phyloP scores from a whole-genome alignment of 2,113 vertebrate species.

The Prinia subflava region DNA sequence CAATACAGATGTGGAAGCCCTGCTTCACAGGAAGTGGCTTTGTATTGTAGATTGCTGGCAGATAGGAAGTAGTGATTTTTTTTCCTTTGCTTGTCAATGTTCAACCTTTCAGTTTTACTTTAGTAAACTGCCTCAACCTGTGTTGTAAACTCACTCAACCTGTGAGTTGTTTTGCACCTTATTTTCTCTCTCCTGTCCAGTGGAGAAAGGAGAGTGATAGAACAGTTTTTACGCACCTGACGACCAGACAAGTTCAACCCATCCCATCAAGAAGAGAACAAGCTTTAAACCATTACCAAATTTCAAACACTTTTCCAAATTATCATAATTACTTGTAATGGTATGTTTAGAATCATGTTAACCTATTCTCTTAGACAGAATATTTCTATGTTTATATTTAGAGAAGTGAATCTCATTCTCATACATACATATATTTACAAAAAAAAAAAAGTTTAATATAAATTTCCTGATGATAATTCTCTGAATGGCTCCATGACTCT shows the following conservation, averaged over 20 bases:
- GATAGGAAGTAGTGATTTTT: background rate
- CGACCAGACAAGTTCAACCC: background rate
- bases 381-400: background rate
- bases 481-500: background rate
- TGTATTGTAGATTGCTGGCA: rapidly evolving
- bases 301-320: background rate
- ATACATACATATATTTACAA: background rate
- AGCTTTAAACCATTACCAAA: background rate
- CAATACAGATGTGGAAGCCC: background rate
- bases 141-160: too few relatives aligned
- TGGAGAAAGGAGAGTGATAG: background rate
- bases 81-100: rapidly evolving
- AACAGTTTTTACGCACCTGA: background rate
- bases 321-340: background rate
- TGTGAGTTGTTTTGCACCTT: background rate
- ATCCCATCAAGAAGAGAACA: background rate
- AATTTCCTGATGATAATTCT: background rate
- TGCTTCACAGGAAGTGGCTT: background rate
- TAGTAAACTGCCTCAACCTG: background rate
- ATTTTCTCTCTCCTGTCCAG: background rate
- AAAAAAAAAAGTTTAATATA: background rate
- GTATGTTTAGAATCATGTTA: background rate
- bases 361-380: background rate
- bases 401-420: background rate
- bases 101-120: background rate